These are phyloP conservation scores for Amphimallon solstitiale DNA, from an alignment of 2,888 invertebrate species.

Conservation along the genomic window DNA sequence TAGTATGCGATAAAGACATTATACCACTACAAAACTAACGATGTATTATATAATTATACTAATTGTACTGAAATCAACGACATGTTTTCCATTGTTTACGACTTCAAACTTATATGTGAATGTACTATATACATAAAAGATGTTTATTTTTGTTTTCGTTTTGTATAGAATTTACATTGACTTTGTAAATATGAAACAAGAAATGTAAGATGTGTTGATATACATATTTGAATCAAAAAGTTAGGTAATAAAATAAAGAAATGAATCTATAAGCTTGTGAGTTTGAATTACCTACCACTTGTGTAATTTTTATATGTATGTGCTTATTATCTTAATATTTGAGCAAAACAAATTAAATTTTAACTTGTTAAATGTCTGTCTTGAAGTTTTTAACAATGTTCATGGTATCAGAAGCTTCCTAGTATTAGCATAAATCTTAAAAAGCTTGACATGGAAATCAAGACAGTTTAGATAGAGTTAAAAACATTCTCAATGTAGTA, in stretches of 20 bases:
- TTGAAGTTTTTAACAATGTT: too few relatives aligned
- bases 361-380: too few relatives aligned
- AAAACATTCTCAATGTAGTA: too few relatives aligned
- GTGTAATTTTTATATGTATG: too few relatives aligned
- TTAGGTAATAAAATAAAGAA: conserved; percentile 31
- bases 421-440: too few relatives aligned
- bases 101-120: not conserved
- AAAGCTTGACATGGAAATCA: too few relatives aligned
- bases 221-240: conserved; percentile 35
- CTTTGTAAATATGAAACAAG: conserved; percentile 27
- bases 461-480: too few relatives aligned
- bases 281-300: not conserved
- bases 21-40: not conserved
- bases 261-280: conserved; percentile 28
- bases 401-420: too few relatives aligned
- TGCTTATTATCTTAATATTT: too few relatives aligned
- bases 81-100: conserved; percentile 14
- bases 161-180: conserved; percentile 24
- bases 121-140: conserved; percentile 1
- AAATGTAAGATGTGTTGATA: conserved; percentile 34
- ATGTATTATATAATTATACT: conserved; percentile 14
- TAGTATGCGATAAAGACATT: conserved; percentile 6
- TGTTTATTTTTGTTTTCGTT: conserved; percentile 5
- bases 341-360: too few relatives aligned
- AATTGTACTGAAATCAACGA: conserved; percentile 23